Base-by-base conservation (phyloP, 2,797 vertebrate genomes). In the Anisognathus igniventris region DNA sequence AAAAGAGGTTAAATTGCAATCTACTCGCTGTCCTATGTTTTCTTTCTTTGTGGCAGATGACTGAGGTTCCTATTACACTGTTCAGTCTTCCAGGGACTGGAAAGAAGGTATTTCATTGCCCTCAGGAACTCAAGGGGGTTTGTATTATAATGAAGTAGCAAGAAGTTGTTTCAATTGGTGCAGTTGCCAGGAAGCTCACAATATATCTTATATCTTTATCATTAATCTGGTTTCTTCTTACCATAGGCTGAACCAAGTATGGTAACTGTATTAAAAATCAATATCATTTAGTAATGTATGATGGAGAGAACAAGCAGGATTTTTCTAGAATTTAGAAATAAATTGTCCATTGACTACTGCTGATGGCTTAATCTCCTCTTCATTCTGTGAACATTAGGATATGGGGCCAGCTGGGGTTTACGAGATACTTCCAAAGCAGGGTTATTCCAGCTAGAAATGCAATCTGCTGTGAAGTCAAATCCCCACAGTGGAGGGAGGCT, bases 401-500 rank as follows among this genome's bases (percentile, higher is more conserved):
- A 40, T 64, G 37, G 37, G 50, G 84, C 45, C 80, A 82, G 67
- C 67, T 88, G 60, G 70, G 53, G 25, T 82, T 93, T 89, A 64
- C 19, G 28, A 54, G 74, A 54, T 30, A 11, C 74, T 91, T 95
- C 86, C 84, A 90, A 74, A 85, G 45, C 48, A 14, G 50, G 1
- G 0, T 80, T 91, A 76, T 90, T 93, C 76, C 91, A 91, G 82
- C 61, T 44, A 66, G 92, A 91, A 96, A 96, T 78, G 73, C 47
- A 58, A 64, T 91, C 85, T 0, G 0, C 88, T 86, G 66, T 35
- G 65, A 87, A 95, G 91, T 77, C 44, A 75, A 58, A 77, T 85
- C 78, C 84, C 86, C 24, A 14, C 68, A 19, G 75, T 12, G 47
- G 71, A 88, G 57, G 37, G 77, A 88, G 57, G 79, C 77, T 90